Conservation (phyloP, 1,140 invertebrate genomes). For the Solenopsis fugax region DNA sequence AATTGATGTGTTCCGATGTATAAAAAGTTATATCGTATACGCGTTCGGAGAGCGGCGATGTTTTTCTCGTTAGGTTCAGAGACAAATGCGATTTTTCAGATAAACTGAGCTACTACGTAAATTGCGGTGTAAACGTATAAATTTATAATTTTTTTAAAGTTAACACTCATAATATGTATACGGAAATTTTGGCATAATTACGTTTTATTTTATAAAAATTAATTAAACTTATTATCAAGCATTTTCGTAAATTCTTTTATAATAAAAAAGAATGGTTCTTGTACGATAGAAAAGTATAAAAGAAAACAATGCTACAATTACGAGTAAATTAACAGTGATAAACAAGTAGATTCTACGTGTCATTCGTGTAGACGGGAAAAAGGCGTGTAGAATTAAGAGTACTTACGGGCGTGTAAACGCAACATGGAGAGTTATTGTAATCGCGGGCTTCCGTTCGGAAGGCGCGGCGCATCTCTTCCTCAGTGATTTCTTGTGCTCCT, state of each 20-base stretch:
- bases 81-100: conserved; percentile 3
- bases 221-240: not conserved
- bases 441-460: conserved; percentile 40
- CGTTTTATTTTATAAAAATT: not conserved
- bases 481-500: conserved; percentile 37
- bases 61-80: conserved; percentile 23
- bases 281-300: not conserved
- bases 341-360: not conserved
- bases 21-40: conserved; percentile 28
- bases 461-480: conserved; percentile 26
- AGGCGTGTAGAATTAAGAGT: not conserved
- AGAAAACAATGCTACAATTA: not conserved
- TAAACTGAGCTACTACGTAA: conserved; percentile 17
- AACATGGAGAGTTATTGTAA: conserved; percentile 47
- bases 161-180: not conserved
- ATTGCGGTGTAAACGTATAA: not conserved
- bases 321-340: not conserved
- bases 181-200: not conserved
- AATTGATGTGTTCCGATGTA: conserved; percentile 36
- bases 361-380: conserved; percentile 5
- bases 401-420: conserved; percentile 1
- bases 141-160: not conserved
- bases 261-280: not conserved
- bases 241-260: not conserved
- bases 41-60: not conserved